Evolutionary conservation across 1,140 invertebrate species (phyloP).

Genomic region (Danaus melanippus): DNA sequence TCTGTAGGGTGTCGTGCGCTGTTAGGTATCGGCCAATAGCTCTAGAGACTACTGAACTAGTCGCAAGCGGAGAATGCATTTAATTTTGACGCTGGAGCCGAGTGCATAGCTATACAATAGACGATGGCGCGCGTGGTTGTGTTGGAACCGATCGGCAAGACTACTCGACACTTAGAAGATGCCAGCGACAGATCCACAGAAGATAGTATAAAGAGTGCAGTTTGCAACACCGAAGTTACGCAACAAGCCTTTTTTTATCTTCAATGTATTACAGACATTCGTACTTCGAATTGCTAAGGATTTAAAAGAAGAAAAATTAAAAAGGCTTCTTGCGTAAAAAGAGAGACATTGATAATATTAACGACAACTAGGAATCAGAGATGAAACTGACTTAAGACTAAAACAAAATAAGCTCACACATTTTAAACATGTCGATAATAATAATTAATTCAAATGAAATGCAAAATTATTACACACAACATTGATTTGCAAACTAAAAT

Average conservation of each 20-base stretch:
- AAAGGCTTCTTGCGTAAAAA: constrained; percentile 44
- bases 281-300: no score
- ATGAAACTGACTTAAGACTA: constrained; percentile 35
- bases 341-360: constrained; percentile 61
- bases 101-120: constrained; percentile 57
- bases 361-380: constrained; percentile 64
- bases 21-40: constrained; percentile 67
- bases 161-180: constrained; percentile 64
- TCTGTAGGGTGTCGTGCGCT: constrained; percentile 67
- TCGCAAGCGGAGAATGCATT: constrained; percentile 67
- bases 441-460: constrained; percentile 48
- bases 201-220: constrained; percentile 71
- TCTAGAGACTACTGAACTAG: constrained; percentile 68
- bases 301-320: constrained; percentile 9
- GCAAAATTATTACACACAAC: constrained; percentile 54
- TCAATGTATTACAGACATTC: no score
- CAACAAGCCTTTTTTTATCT: constrained; percentile 35
- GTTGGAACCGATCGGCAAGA: constrained; percentile 50
- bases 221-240: constrained; percentile 68
- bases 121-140: constrained; percentile 59
- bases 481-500: constrained; percentile 65
- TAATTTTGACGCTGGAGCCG: constrained; percentile 67
- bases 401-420: constrained; percentile 29
- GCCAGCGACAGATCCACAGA: constrained; percentile 67
- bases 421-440: constrained; percentile 24